A percentile compares a stretch with the other conserved stretches of the same genome.
phyloP scores from a whole-genome alignment of 2,797 vertebrate species.

The Fistularia tabacaria region DNA sequence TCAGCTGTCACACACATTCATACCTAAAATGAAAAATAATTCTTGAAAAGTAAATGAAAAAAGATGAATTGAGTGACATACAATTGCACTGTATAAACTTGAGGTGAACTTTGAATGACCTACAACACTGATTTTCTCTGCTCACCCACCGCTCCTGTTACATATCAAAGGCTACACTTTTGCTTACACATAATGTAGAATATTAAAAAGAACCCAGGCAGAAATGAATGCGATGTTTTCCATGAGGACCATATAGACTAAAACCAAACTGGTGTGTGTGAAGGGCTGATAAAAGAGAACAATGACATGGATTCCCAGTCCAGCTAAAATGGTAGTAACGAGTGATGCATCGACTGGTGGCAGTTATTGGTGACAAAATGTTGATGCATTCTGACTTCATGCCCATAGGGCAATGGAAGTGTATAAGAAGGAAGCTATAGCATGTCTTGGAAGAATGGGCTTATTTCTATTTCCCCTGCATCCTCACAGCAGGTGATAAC shows the following conservation, averaged over 20 bases:
- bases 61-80: background rate
- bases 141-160: slow-evolving; percentile 13
- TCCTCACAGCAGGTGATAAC: slow-evolving; percentile 39
- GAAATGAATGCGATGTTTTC: background rate
- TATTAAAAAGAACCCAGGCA: slow-evolving; percentile 5
- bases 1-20: too few species aligned
- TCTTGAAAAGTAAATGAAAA: background rate
- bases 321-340: slow-evolving; percentile 27
- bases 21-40: background rate
- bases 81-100: too few species aligned
- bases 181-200: slow-evolving; percentile 32
- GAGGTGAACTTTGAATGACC: slow-evolving; percentile 3
- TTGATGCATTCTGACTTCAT: slow-evolving; percentile 25
- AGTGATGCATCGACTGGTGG: slow-evolving; percentile 26
- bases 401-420: slow-evolving; percentile 21
- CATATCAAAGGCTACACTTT: slow-evolving; percentile 26
- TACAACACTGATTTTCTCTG: slow-evolving; percentile 17
- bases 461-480: slow-evolving; percentile 39
- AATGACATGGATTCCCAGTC: slow-evolving; percentile 21
- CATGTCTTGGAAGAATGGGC: slow-evolving; percentile 19
- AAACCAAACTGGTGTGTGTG: too few species aligned
- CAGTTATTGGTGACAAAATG: slow-evolving; percentile 24
- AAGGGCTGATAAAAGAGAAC: slow-evolving; percentile 8
- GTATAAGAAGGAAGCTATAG: slow-evolving; percentile 29
- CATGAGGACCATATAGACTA: background rate